phyloP scores from a whole-genome alignment of 1,140 invertebrate genomes.

The Leptoteleia sp. region DNA sequence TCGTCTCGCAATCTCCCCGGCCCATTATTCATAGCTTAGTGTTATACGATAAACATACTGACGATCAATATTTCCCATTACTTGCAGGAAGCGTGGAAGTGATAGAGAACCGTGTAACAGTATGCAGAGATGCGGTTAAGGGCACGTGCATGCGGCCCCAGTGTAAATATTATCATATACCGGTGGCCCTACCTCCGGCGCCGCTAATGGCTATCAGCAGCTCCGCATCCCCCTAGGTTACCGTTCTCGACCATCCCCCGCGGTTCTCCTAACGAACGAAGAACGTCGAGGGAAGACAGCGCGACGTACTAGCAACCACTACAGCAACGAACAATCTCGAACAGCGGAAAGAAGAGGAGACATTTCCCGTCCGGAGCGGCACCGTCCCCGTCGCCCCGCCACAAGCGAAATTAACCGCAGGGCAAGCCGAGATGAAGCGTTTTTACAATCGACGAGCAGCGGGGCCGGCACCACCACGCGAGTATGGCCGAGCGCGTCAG shows the following conservation, averaged over 20 bases:
- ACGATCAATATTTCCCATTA: conserved; percentile 64
- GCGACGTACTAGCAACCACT: conserved; percentile 27
- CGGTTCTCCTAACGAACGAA: conserved; percentile 56
- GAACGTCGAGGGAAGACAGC: conserved; percentile 39
- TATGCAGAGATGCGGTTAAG: conserved; percentile 95
- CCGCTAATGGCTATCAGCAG: conserved; percentile 83
- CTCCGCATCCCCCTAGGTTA: conserved; percentile 78
- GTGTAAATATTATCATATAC: conserved; percentile 97
- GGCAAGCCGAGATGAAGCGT: too few relatives aligned
- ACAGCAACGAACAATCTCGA: conserved; percentile 20
- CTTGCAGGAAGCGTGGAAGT: conserved; percentile 94
- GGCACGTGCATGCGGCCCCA: conserved; percentile 92
- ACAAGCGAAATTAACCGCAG: too few relatives aligned
- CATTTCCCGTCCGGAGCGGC: conserved; percentile 35
- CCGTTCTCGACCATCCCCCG: conserved; percentile 65
- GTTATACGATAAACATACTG: conserved; percentile 52
- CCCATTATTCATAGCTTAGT: conserved; percentile 52
- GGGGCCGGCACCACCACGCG: too few relatives aligned
- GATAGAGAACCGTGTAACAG: conserved; percentile 95
- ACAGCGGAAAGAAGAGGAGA: conserved; percentile 28
- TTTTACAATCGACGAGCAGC: too few relatives aligned
- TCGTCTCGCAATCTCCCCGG: conserved; percentile 32
- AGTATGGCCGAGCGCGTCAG: too few relatives aligned
- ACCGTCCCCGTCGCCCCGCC: conserved; percentile 25
- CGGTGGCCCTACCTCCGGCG: conserved; percentile 90